These are phyloP conservation scores for Protodeltote pygarga DNA, from an alignment of 2,888 invertebrate species.

Conservation along the genomic window DNA sequence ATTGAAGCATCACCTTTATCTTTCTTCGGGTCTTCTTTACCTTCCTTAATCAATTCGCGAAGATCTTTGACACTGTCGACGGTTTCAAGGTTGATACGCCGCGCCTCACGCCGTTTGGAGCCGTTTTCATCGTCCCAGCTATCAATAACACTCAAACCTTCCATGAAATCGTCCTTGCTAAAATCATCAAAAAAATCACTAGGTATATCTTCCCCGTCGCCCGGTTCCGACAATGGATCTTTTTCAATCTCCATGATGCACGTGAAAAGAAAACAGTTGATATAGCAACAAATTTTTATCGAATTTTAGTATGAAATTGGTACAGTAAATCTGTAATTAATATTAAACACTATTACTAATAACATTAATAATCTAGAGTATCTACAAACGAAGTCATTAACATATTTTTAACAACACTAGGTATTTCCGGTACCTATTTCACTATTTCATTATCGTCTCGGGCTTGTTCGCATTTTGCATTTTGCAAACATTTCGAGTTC, in stretches of 20 bases:
- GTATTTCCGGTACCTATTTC: too few species aligned
- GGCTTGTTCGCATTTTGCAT: too few species aligned
- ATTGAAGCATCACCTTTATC: conserved; percentile 1
- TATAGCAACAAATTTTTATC: conserved; percentile 12
- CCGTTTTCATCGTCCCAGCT: conserved; percentile 72
- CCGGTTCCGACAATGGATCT: conserved; percentile 53
- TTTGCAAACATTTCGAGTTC: too few species aligned
- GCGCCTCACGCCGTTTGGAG: conserved; percentile 22
- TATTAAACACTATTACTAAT: conserved; percentile 4
- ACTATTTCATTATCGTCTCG: too few species aligned
- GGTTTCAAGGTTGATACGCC: conserved; percentile 54
- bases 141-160: conserved; percentile 81
- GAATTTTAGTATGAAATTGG: background rate
- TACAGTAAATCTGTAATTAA: background rate
- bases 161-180: conserved; percentile 78
- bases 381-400: conserved; percentile 9
- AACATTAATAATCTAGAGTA: conserved; percentile 5
- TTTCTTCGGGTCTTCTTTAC: conserved; percentile 27
- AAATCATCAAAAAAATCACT: conserved; percentile 84
- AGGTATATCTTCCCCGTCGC: conserved; percentile 75
- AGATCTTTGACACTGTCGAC: conserved; percentile 67
- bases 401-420: too few species aligned
- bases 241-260: conserved; percentile 46
- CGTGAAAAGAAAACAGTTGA: conserved; percentile 18
- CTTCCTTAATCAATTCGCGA: conserved; percentile 65